Conservation (phyloP, 2,113 vertebrate genomes). For the Poecilia latipinna region DNA sequence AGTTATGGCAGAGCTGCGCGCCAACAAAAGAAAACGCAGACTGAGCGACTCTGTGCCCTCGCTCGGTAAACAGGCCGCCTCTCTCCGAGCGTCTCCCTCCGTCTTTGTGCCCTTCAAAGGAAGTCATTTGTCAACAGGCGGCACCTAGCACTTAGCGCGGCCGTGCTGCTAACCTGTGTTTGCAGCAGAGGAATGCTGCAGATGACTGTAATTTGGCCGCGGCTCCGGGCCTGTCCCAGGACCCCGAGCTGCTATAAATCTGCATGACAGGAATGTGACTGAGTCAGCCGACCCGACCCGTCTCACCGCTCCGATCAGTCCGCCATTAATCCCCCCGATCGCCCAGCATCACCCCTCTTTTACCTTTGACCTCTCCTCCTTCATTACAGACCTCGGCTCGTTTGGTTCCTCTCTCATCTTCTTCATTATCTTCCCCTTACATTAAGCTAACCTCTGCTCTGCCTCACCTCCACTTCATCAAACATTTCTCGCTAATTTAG, state of each 20-base stretch:
- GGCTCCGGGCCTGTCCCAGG: constrained; percentile 73
- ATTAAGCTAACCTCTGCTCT: not conserved
- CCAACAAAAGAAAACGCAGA: constrained; percentile 55
- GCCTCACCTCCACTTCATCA: not conserved
- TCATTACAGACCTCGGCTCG: constrained; percentile 20
- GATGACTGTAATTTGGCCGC: constrained; percentile 83
- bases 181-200: constrained; percentile 78
- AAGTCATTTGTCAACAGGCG: constrained; percentile 83
- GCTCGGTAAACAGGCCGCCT: constrained; percentile 51
- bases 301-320: constrained; percentile 38
- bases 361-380: constrained; percentile 25
- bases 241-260: constrained; percentile 76
- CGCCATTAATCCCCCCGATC: constrained; percentile 26
- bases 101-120: constrained; percentile 76
- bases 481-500: not conserved
- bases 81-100: constrained; percentile 44
- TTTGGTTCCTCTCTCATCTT: constrained; percentile 10
- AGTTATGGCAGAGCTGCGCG: constrained; percentile 46
- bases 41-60: constrained; percentile 51
- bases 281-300: constrained; percentile 69
- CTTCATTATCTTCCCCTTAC: not conserved
- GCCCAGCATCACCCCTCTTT: constrained; percentile 9
- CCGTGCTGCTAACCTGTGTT: constrained; percentile 76
- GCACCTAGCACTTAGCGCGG: constrained; percentile 78
- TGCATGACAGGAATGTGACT: constrained; percentile 76